Conservation (phyloP, 53 echinoderm and acorn worm genomes). For the Paelopatides confundens region DNA sequence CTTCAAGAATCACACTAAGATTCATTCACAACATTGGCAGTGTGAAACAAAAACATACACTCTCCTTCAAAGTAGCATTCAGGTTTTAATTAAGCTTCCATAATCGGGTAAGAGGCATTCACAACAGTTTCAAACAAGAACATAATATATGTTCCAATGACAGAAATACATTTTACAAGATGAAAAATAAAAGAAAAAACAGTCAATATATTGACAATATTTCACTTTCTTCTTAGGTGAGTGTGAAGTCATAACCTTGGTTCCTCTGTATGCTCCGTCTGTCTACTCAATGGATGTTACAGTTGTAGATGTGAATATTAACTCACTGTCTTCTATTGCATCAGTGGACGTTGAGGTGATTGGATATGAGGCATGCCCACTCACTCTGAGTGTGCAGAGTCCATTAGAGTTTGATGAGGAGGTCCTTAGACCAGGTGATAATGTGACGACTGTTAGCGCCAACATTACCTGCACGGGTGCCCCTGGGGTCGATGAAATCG, state of each 20-base stretch:
- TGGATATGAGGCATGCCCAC: background rate
- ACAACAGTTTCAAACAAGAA: no score
- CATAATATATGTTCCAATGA: no score
- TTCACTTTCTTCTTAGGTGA: background rate
- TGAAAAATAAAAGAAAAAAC: no score
- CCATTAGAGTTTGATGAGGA: slow-evolving; percentile 9
- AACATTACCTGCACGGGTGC: background rate
- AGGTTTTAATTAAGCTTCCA: no score
- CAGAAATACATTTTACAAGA: no score
- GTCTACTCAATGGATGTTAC: background rate
- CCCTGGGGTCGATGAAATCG: background rate
- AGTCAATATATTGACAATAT: no score
- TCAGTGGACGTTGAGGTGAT: background rate
- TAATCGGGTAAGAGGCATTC: no score
- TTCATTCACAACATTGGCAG: no score
- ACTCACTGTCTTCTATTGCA: background rate
- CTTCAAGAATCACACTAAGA: no score
- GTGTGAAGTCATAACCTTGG: slow-evolving; percentile 19
- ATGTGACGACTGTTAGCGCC: background rate
- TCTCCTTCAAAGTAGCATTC: no score
- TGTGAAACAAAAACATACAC: no score
- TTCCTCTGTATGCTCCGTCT: background rate
- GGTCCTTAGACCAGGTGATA: background rate
- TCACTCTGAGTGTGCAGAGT: background rate
- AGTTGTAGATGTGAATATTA: background rate